These are phyloP conservation scores for Muntiacus reevesi DNA, from an alignment of 2,113 vertebrate genomes.

Conservation along the genomic window DNA sequence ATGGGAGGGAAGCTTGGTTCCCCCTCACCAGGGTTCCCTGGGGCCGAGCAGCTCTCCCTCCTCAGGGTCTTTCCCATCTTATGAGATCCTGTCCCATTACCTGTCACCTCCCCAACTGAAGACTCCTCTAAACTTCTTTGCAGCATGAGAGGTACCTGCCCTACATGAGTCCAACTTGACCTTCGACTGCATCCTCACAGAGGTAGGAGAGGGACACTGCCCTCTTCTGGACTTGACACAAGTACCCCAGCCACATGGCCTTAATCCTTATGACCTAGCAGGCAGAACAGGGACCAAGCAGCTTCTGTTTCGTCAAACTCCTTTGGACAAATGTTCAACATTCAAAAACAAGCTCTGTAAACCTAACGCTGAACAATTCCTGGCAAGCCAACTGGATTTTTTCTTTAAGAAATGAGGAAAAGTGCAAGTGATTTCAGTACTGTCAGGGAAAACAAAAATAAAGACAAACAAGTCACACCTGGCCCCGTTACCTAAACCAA, in stretches of 20 bases:
- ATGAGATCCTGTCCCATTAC: not conserved
- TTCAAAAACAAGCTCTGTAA: constrained; percentile 49
- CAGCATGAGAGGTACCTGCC: not conserved
- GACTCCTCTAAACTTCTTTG: constrained; percentile 8
- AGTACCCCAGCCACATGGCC: constrained; percentile 34
- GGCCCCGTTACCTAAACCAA: not conserved
- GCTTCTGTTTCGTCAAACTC: constrained; percentile 49
- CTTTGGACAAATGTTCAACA: constrained; percentile 58
- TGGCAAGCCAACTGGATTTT: constrained; percentile 60
- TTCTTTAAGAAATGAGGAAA: constrained; percentile 57
- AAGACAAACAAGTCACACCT: not conserved
- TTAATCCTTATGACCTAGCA: constrained; percentile 24
- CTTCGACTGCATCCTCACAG: constrained; percentile 14
- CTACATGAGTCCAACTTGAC: constrained; percentile 15
- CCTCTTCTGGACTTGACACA: constrained; percentile 30
- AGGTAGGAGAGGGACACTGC: constrained; percentile 43
- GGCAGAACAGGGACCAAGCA: constrained; percentile 52
- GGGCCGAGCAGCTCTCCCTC: not conserved
- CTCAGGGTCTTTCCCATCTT: not conserved
- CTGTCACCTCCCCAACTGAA: not conserved
- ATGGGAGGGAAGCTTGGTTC: not conserved
- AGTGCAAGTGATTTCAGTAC: constrained; percentile 58
- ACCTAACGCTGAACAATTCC: constrained; percentile 42
- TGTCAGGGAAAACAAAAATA: not conserved
- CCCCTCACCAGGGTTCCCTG: not conserved